Conservation (phyloP, 2,888 invertebrate species). For the Alloplasta piceator region DNA sequence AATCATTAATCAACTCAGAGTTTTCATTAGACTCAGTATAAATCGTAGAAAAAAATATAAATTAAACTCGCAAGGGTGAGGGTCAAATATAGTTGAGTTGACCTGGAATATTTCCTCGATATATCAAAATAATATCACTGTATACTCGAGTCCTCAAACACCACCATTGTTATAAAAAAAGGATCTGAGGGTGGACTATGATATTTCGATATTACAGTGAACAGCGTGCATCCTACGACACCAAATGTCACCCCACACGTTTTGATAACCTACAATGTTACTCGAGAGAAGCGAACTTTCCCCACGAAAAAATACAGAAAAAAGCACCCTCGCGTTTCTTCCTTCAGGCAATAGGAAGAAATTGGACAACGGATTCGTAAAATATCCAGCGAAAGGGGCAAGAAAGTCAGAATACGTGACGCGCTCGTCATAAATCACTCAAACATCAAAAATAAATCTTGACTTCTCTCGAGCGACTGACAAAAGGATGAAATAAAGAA, state of each 20-base stretch:
- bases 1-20: too few species aligned
- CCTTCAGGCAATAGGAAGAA: not conserved
- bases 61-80: too few species aligned
- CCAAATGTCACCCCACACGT: conserved; percentile 17
- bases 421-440: conserved; percentile 74
- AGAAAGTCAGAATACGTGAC: conserved; percentile 57
- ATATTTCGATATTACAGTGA: conserved; percentile 37
- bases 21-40: too few species aligned
- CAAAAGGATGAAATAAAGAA: conserved; percentile 10
- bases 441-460: conserved; percentile 51
- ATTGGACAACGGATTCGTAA: not conserved
- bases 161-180: too few species aligned
- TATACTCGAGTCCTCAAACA: too few species aligned
- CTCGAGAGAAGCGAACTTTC: conserved; percentile 10
- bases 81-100: too few species aligned
- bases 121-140: not conserved
- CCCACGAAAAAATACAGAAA: conserved; percentile 30
- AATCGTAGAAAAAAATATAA: too few species aligned
- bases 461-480: not conserved
- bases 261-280: conserved; percentile 36
- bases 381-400: not conserved
- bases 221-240: conserved; percentile 5
- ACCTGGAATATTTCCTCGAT: too few species aligned
- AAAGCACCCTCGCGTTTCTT: conserved; percentile 34
- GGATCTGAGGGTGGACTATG: conserved; percentile 13